Conservation (phyloP, 2,113 vertebrate species). For the Heloderma charlesbogerti region DNA sequence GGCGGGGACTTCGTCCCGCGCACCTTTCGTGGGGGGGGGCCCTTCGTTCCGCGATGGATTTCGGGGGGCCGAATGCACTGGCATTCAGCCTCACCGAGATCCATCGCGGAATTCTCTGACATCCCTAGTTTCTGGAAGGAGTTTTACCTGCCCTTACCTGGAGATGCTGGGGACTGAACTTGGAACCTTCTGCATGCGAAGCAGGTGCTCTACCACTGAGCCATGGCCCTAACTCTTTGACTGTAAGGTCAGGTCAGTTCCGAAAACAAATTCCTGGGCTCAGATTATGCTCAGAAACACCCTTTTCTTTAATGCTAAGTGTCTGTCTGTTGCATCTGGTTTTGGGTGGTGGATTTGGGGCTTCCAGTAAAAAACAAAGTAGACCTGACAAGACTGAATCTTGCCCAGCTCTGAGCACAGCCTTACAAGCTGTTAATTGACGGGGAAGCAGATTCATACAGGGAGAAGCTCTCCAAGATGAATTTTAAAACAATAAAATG, state of each 20-base stretch:
- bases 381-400: not conserved
- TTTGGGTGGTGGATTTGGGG: not conserved
- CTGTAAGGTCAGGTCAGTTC: not conserved
- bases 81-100: no score
- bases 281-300: not conserved
- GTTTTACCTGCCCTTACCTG: no score
- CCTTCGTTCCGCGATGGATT: no score
- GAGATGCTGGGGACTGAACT: no score
- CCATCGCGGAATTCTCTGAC: no score
- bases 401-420: not conserved
- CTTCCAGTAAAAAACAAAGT: no score
- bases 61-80: no score
- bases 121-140: no score
- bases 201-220: no score
- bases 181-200: no score
- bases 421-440: not conserved
- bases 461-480: not conserved
- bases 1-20: no score
- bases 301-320: not conserved
- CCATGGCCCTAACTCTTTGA: not conserved
- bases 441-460: not conserved
- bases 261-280: not conserved
- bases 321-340: not conserved
- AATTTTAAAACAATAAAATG: not conserved
- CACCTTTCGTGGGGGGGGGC: no score